These are phyloP conservation scores for Heliconius charithonia DNA, from an alignment of 2,888 invertebrate genomes.

Conservation along the genomic window DNA sequence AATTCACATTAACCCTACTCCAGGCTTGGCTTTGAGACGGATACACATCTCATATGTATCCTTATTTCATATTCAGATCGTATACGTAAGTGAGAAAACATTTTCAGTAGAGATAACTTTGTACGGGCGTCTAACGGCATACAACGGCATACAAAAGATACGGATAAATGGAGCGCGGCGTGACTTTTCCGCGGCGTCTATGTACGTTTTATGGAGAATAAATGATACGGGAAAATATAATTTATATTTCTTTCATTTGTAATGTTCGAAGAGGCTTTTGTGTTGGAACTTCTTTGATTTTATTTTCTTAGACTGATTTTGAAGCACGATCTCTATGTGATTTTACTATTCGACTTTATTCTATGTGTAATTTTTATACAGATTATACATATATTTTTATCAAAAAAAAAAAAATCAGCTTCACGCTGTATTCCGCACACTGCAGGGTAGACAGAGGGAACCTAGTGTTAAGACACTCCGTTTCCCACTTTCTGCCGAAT, in stretches of 20 bases:
- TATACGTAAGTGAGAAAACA: slow-evolving; percentile 33
- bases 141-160: slow-evolving; percentile 33
- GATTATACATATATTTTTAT: too few relatives aligned
- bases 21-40: slow-evolving; percentile 14
- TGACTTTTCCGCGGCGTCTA: slow-evolving; percentile 35
- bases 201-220: slow-evolving; percentile 32
- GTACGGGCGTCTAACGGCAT: slow-evolving; percentile 30
- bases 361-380: too few relatives aligned
- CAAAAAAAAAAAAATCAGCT: too few relatives aligned
- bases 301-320: slow-evolving; percentile 1
- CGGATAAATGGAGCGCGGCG: slow-evolving; percentile 40
- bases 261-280: slow-evolving; percentile 11
- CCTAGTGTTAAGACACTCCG: too few relatives aligned
- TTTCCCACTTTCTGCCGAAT: too few relatives aligned
- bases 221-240: slow-evolving; percentile 40
- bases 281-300: background rate
- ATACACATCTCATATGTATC: slow-evolving; percentile 13
- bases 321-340: slow-evolving; percentile 3
- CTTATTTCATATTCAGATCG: slow-evolving; percentile 36
- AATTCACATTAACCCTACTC: slow-evolving; percentile 15
- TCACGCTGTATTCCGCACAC: too few relatives aligned
- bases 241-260: slow-evolving; percentile 35
- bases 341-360: background rate
- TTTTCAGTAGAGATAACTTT: slow-evolving; percentile 40
- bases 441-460: too few relatives aligned